Base-by-base conservation (phyloP, 2,888 invertebrate species). In the Cataglyphis rosenhaueri region DNA sequence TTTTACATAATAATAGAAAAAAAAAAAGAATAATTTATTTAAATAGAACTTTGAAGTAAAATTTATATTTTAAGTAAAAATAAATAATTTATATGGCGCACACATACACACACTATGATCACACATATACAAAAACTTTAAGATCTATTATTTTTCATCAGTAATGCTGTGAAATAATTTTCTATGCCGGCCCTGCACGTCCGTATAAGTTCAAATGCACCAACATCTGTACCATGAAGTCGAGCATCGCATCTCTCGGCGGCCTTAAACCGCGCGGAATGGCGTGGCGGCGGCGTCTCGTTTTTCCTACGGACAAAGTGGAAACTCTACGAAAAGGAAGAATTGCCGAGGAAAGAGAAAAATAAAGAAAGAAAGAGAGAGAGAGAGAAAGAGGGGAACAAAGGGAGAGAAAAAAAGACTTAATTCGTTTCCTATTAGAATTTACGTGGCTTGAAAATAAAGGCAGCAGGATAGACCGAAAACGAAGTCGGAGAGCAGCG, bases 371-470 rank as follows among this genome's bases (percentile, higher is more conserved):
- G 35, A 75, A 21, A 71, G 65, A 25, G 21, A 25, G 48, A 21
- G 21, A 21, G 21, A 21, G 21, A 21, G 57, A 35, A 52, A 68
- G 35, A 48, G n/a, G 55, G 61, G 25, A 25, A 25, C 1, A 25
- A 29, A 29, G 1, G 44, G 38, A 70, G 41, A 81, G 55, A 52
- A 68, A 78, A 79, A 81, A 71, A 68, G 65, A 74, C 62, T 83
- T 86, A 84, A 87, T 83, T 84, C 82, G 87, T 83, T 76, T 82
- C 83, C 88, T 84, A 89, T 86, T 88, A 84, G 83, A 88, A 86
- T 88, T 86, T 84, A 84, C 83, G 84, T 78, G 82, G 83, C 66
- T 66, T 78, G 64, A 78, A 82, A 87, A 84, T 82, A 85, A 89
- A 89, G 87, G 82, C 66, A 75, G 74, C 68, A 32, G 48, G 52